phyloP scores from a whole-genome alignment of 2,113 vertebrate species.

The Dromaius novaehollandiae region DNA sequence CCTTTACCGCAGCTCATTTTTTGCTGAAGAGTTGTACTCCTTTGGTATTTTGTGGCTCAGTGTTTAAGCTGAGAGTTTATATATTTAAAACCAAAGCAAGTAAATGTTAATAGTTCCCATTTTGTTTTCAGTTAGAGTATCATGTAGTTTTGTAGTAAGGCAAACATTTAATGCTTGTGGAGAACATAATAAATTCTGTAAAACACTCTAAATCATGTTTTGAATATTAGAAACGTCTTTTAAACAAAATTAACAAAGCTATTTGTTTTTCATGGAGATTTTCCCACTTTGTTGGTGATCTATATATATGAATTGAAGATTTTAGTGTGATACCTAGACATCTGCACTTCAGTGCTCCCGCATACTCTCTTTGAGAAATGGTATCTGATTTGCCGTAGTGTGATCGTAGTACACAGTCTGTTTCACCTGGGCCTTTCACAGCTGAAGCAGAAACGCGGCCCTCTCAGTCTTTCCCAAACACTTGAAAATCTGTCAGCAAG shows the following conservation, averaged over 20 bases:
- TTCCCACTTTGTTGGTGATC: not conserved
- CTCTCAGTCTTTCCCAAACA: not conserved
- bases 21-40: not conserved
- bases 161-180: not conserved
- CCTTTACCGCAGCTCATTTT: not conserved
- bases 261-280: accelerated
- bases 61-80: not conserved
- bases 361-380: not conserved
- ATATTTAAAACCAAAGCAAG: not conserved
- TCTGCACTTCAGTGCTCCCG: not conserved
- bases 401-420: not conserved
- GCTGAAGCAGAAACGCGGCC: not conserved
- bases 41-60: not conserved
- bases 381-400: not conserved
- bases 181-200: not conserved
- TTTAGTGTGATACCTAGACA: not conserved
- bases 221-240: not conserved
- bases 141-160: not conserved
- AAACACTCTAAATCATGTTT: accelerated
- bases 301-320: not conserved
- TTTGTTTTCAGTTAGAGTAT: not conserved
- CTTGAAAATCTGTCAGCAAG: not conserved
- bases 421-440: not conserved
- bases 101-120: not conserved
- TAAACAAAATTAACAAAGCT: not conserved